Base-by-base conservation (phyloP, 2,113 vertebrate genomes). In the Deroptyus accipitrinus region DNA sequence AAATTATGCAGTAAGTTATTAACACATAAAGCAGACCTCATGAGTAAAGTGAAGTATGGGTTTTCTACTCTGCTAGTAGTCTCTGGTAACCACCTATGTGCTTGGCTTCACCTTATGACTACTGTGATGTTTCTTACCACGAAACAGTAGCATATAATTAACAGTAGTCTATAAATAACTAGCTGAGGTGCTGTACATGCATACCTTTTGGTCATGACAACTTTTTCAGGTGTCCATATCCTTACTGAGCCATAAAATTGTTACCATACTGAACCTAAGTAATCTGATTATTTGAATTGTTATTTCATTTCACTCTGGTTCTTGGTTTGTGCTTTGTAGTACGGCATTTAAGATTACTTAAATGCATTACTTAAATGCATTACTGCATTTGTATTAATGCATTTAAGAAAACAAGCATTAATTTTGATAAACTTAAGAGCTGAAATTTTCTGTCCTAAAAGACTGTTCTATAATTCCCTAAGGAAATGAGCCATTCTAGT, bases 401-500 rank as follows among this genome's bases (percentile, higher is more conserved):
- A 22, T 81, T 92, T 84, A 67, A 64, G 51, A 79, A 90, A 87
- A 67, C 28, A 41, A 37, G 19, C 52, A 33, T 62, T 74, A 81
- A 35, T 68, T 91, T 91, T 85, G 63, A 80, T 72, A 89, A 24
- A 55, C 35, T 61, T 61, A 44, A 48, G 73, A 92, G 35, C 16
- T 85, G 83, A 88, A 69, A 64, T 89, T 78, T 90, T 88, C 61
- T 80, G 20, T 88, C 74, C 42, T 86, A 37, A 15, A 74, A 70
- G 83, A 46, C 24, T 2, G 0, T 83, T 85, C 19, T 62, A 1
- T 88, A 87, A 91, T 90, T 88, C 57, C 39, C 15, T 14, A 75
- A 87, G 88, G 86, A 78, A 95, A 90, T 63, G 64, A 92, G 54
- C 83, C 67, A 28, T 92, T 78, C 31, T 80, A 64, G 67, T 70